Base-by-base conservation (phyloP, 2,113 vertebrate species). In the Leucopternis melanops region DNA sequence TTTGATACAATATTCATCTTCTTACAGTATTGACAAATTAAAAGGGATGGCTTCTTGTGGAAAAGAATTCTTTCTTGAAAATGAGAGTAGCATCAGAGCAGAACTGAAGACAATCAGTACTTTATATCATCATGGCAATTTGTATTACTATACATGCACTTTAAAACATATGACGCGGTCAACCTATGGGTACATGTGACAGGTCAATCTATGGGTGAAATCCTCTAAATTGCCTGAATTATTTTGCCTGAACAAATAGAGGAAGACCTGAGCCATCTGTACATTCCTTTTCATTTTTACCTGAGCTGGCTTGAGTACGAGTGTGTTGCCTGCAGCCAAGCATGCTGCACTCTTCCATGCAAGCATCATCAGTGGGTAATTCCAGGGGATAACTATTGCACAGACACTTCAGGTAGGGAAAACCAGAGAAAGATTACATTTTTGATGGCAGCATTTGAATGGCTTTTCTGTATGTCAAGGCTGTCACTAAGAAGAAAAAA, bases 321-420 rank as follows among this genome's bases (percentile, higher is more conserved):
- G 95, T 5, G 98, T 99, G 79, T 99, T 99, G 65, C 98, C 98
- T 19, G 98, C 98, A 15, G 98, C 98, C 95, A 99, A 74, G 59
- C 98, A 99, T 0, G 98, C 98, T 2, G 98, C 98, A 0, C 98
- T 98, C 80, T 99, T 99, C 98, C 98, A 99, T 0, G 98, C 98
- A 67, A 99, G 97, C 98, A 99, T 99, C 98, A 99, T 99, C 78
- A 99, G 96, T 0, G 98, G 98, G 77, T 99, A 99, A 73, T 99
- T 99, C 98, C 98, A 99, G 21, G 98, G 98, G 49, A 99, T 98
- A 83, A 99, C 97, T 47, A 99, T 98, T 77, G 98, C 98, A 55
- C 98, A 99, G 71, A 98, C 98, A 3, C 98, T 99, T 95, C 20
- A 66, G 74, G 40, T 16, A 58, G 23, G 22, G 81, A 91, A 88